A percentile compares a stretch with the other conserved stretches of the same genome.
These are phyloP conservation scores for Lycodopsis pacificus DNA, from an alignment of 2,797 vertebrate species.

Conservation along the genomic window DNA sequence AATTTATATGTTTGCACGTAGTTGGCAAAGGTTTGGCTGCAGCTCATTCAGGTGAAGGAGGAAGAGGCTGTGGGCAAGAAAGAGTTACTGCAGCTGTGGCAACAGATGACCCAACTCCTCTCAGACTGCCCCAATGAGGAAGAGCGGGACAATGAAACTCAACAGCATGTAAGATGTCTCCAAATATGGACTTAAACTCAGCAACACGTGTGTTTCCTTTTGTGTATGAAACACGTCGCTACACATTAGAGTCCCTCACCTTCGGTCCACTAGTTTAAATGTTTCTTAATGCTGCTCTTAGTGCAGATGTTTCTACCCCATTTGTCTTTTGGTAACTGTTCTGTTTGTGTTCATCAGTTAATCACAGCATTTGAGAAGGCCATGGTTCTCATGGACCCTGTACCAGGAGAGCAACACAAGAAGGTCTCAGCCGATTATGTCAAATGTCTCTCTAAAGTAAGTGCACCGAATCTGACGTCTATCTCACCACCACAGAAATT, in stretches of 20 bases:
- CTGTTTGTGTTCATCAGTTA: slow-evolving; percentile 83
- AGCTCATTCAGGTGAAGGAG: slow-evolving; percentile 86
- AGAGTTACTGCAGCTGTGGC: slow-evolving; percentile 90
- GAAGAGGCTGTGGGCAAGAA: slow-evolving; percentile 85
- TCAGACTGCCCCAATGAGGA: slow-evolving; percentile 76
- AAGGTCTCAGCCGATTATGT: slow-evolving; percentile 88
- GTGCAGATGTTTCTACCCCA: background rate
- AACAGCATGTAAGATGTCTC: slow-evolving; percentile 86
- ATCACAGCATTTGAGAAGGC: slow-evolving; percentile 91
- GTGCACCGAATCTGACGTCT: slow-evolving; percentile 24
- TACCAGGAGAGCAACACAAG: slow-evolving; percentile 91
- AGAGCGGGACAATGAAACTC: slow-evolving; percentile 86
- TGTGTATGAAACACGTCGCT: background rate
- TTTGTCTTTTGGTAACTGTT: background rate
- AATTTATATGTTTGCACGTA: slow-evolving; percentile 64
- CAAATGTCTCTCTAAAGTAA: slow-evolving; percentile 91
- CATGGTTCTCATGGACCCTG: slow-evolving; percentile 81
- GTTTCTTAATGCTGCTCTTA: background rate
- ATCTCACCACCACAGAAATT: background rate
- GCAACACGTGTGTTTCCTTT: background rate
- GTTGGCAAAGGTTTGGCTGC: slow-evolving; percentile 89
- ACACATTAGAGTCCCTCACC: background rate
- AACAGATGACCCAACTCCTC: slow-evolving; percentile 88
- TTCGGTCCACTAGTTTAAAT: background rate
- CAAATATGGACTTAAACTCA: background rate